These are phyloP conservation scores for Petrosia ficiformis DNA, from an alignment of 37 sponge, comb jelly and placozoan genomes.

Conservation along the genomic window DNA sequence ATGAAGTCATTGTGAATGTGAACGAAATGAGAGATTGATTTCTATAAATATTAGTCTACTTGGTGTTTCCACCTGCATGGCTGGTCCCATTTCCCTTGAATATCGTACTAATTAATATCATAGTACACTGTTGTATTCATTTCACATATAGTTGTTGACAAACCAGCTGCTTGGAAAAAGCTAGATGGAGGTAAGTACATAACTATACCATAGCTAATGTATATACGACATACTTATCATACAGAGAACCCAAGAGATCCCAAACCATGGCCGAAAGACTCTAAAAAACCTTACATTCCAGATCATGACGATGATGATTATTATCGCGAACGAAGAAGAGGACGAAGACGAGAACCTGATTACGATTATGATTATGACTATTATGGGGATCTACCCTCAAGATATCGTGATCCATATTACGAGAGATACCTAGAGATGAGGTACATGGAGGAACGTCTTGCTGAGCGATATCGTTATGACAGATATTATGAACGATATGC, in stretches of 20 bases:
- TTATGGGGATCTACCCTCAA: background rate
- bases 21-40: too few species aligned
- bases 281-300: background rate
- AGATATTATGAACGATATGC: slow-evolving; percentile 15
- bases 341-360: background rate
- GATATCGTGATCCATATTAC: slow-evolving; percentile 3
- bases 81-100: too few species aligned
- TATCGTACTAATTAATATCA: background rate
- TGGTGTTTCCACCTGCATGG: too few species aligned
- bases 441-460: slow-evolving; percentile 5
- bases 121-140: background rate
- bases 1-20: too few species aligned
- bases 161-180: slow-evolving; percentile 33
- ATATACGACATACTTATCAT: background rate
- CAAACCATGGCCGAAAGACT: background rate
- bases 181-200: slow-evolving; percentile 25
- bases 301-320: background rate
- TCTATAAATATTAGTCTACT: too few species aligned
- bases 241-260: background rate
- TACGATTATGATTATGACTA: background rate
- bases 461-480: slow-evolving; percentile 11
- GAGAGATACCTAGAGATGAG: slow-evolving; percentile 7
- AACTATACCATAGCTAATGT: too few species aligned
- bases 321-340: background rate
- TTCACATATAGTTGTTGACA: slow-evolving; percentile 43